Evolutionary conservation across 2,888 invertebrate genomes (phyloP), one percentile per base, ranked within the genome.

Genomic region (Stenotaenia linearis): DNA sequence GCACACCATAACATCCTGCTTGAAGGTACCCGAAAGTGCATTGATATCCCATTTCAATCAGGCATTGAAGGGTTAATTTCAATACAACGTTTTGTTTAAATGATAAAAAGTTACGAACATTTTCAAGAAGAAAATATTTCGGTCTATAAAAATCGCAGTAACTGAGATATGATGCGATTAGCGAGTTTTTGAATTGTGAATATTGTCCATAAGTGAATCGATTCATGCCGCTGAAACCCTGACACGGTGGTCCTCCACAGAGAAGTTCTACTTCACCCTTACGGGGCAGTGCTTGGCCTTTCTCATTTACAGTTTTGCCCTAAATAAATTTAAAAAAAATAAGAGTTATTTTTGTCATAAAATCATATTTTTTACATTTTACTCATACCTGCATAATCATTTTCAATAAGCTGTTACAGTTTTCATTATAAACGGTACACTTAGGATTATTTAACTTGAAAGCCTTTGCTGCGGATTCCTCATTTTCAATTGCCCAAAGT

Each of bases 201-300:
- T 94, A 94, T 83, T 94, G 92, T 37, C 94, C 88, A 0, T 91
- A 91, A 86, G 93, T 94, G 86, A 95, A 95, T 78, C 94, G 88
- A 86, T 95, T 95, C 94, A 95, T 94, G 50, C 93, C 93, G 75
- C 93, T 93, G 87, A 95, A 95, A 3, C 95, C 95, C 86, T 95
- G 95, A 85, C 95, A 95, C 0, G 95, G 95, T 0, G 95, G 95
- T 0, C 95, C 95, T 9, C 95, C 95, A 84, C 93, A 93, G 35
- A 95, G 86, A 80, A 95, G 86, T 84, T 95, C 94, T 0, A 95
- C 94, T 81, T 94, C 92, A 0, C 94, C 94, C 84, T 90, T 92
- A 85, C 88, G 87, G 0, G 95, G 95, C 61, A 94, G 86, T 10
- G 87, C 87, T 83, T 87, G 87, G 0, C 86, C 86, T 5, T 84